These are phyloP conservation scores for Bedellia somnulentella DNA, from an alignment of 2,888 invertebrate species.

Conservation along the genomic window DNA sequence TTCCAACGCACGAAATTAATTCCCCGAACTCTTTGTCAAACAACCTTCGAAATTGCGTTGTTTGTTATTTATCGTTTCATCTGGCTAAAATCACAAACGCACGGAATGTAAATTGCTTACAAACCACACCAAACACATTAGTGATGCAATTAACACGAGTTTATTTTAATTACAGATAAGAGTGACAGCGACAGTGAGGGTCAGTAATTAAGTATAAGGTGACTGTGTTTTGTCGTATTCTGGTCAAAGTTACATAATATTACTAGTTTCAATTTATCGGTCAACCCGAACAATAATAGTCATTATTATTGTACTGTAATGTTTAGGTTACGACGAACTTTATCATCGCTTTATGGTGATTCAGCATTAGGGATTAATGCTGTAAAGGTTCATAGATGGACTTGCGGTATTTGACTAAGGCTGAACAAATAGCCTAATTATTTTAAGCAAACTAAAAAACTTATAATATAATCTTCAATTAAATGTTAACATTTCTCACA, in stretches of 20 bases:
- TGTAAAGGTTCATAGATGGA: too few relatives aligned
- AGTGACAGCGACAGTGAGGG: conserved; percentile 94
- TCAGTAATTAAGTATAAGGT: conserved; percentile 63
- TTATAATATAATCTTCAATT: too few relatives aligned
- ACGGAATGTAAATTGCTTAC: conserved; percentile 1
- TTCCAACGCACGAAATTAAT: too few relatives aligned
- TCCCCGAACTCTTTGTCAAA: too few relatives aligned
- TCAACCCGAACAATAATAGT: conserved; percentile 21
- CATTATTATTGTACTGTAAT: conserved; percentile 10
- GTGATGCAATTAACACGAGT: conserved; percentile 14
- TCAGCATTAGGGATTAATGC: conserved; percentile 2
- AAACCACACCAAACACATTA: conserved; percentile 10
- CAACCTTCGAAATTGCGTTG: conserved; percentile 2
- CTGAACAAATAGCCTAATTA: too few relatives aligned
- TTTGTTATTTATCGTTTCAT: conserved; percentile 3
- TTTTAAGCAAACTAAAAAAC: too few relatives aligned
- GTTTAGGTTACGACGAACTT: conserved; percentile 2
- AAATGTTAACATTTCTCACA: too few relatives aligned
- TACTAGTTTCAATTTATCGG: conserved; percentile 44
- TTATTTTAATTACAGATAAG: conserved; percentile 71
- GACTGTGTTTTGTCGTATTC: conserved; percentile 50
- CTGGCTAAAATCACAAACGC: conserved; percentile 1
- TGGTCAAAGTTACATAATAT: conserved; percentile 58
- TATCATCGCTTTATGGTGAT: neutral
- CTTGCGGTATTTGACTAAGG: too few relatives aligned